These are phyloP conservation scores for Thamnophis sirtalis DNA, from an alignment of 2,113 vertebrate species.

Conservation along the genomic window DNA sequence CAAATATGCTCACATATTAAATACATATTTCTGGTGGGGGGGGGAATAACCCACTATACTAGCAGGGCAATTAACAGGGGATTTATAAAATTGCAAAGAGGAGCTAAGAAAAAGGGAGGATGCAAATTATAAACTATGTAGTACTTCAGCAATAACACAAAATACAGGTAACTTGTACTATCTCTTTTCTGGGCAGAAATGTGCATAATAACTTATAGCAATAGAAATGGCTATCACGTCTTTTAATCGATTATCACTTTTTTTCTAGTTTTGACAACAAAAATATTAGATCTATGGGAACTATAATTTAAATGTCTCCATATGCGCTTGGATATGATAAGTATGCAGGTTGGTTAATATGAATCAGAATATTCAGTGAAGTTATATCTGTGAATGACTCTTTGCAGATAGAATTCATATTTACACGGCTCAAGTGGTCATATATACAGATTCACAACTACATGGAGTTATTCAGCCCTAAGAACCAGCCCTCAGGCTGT, in stretches of 20 bases:
- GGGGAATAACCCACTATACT: constrained; percentile 58
- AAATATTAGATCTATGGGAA: neutral
- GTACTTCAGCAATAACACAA: neutral
- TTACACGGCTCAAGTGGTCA: neutral
- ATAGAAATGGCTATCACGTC: neutral
- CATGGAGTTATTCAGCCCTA: neutral
- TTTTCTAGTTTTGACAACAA: neutral
- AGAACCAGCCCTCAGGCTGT: neutral
- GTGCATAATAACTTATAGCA: neutral
- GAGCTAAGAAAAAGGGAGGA: neutral
- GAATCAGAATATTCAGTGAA: neutral
- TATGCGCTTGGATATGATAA: neutral
- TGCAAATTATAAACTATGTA: neutral
- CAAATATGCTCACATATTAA: constrained; percentile 69
- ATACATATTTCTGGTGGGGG: constrained; percentile 43
- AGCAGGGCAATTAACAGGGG: neutral
- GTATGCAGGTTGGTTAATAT: neutral
- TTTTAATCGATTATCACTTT: neutral
- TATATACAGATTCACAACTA: neutral
- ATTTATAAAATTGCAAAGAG: constrained; percentile 11
- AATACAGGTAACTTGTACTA: neutral
- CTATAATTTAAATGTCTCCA: neutral
- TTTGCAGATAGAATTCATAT: neutral
- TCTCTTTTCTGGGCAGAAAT: neutral
- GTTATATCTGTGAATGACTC: neutral